Evolutionary conservation across 2,888 invertebrate species (phyloP), one percentile per base, ranked within the genome.

Genomic region (Leptinotarsa rubiginosa): DNA sequence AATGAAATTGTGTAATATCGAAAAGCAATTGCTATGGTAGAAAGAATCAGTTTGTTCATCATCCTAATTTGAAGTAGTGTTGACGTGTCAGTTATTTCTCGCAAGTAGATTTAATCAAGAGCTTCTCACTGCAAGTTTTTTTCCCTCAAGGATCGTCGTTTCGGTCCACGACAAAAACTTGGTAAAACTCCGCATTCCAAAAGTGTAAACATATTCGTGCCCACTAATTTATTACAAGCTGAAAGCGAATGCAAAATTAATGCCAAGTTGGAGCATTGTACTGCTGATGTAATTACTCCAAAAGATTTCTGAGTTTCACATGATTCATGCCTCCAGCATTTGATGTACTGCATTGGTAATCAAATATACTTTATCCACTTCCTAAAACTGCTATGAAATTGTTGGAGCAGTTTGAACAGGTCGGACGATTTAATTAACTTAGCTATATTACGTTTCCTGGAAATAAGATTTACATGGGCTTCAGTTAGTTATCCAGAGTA

Each of bases 401-500:
- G 62, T 41, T 31, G 10, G 12, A 31, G 62, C 41, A 62, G 62
- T 31, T 62, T 12, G 3, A 62, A 41, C 62, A 62, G 62, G 41
- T 62, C 62, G 62, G 62, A 62, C 41, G 31, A 62, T 62, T 31
- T 62, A 13, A 62, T 62, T 31, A 62, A 62, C 62, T 62, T n/a
- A 41, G 62, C n/a, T 16, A 41, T n/a, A 62, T 41, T 62, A 62
- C n/a, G 62, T 62, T 62, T 41, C n/a, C 41, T 31, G 62, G 31
- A 41, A 62, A 62, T 18, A 62, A 15, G 41, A 62, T 62, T 62
- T 18, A 25, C 62, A 62, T 31, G 1, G 1, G 3, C 31, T 12
- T 7, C 31, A 16, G 31, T 62, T 41, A n/a, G 56, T 31, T 62
- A n/a, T 62, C 5, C 62, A 31, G 62, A 25, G 2, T n/a, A 4